A percentile compares a stretch with the other conserved stretches of the same genome.
Conservation (phyloP, 2,113 vertebrate genomes). For the Nycticorax nycticorax region DNA sequence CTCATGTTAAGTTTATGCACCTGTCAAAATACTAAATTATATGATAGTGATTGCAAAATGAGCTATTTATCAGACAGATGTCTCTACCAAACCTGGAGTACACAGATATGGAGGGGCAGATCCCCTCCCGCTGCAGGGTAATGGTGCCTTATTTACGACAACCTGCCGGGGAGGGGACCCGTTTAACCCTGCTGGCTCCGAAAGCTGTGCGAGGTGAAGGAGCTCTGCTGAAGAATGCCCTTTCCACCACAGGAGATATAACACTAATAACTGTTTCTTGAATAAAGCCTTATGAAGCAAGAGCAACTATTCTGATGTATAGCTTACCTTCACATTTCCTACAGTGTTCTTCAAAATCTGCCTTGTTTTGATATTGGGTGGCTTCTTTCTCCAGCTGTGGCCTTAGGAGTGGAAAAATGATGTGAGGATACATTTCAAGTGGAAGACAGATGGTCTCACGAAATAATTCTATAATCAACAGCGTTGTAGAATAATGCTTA, state of each 20-base stretch:
- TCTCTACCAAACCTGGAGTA: background rate
- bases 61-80: conserved; percentile 71
- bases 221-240: background rate
- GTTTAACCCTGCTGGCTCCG: background rate
- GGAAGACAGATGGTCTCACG: background rate
- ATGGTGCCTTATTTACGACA: background rate
- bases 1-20: conserved; percentile 72
- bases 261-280: background rate
- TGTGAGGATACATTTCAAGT: background rate
- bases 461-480: background rate
- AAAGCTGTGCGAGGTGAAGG: background rate
- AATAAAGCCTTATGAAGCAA: background rate
- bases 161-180: background rate
- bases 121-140: background rate
- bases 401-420: background rate
- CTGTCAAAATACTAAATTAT: conserved; percentile 73
- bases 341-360: background rate
- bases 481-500: background rate
- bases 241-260: background rate
- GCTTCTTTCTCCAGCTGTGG: background rate
- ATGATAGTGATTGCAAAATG: conserved; percentile 70
- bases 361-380: background rate
- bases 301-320: background rate
- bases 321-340: background rate
- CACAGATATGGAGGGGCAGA: background rate